phyloP scores from a whole-genome alignment of 1,140 invertebrate species.

The Micrasema minimum region DNA sequence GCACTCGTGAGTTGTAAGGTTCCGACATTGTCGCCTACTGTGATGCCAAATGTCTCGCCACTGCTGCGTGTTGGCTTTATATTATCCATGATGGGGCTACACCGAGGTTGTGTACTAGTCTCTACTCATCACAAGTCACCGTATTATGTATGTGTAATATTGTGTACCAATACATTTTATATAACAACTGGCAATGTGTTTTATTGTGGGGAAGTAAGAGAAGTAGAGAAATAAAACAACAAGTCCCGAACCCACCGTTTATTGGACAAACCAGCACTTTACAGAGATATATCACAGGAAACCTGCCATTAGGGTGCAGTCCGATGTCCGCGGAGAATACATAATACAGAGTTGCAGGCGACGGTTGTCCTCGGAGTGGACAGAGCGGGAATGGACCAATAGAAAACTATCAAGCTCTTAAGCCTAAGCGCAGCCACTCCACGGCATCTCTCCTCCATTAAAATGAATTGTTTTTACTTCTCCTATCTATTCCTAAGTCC shows the following conservation, averaged over 20 bases:
- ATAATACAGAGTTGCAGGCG: too few relatives aligned
- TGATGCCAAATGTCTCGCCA: constrained; percentile 45
- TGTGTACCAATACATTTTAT: constrained; percentile 45
- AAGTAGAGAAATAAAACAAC: constrained; percentile 41
- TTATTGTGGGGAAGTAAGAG: background rate
- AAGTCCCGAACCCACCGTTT: constrained; percentile 52
- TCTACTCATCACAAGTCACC: constrained; percentile 3
- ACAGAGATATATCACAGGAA: constrained; percentile 39
- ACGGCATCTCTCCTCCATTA: constrained; percentile 46
- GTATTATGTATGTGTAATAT: constrained; percentile 35
- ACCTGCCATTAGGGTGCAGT: constrained; percentile 18
- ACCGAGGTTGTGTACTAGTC: background rate
- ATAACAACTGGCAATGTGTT: constrained; percentile 31
- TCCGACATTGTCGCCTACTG: constrained; percentile 42
- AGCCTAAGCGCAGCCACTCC: constrained; percentile 43
- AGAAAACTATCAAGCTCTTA: constrained; percentile 54
- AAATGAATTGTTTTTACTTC: constrained; percentile 51
- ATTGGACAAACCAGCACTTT: constrained; percentile 52
- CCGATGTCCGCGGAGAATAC: background rate
- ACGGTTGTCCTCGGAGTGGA: too few relatives aligned
- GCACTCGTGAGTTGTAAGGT: constrained; percentile 30
- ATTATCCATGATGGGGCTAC: constrained; percentile 9
- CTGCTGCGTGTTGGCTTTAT: constrained; percentile 45
- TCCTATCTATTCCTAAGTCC: constrained; percentile 49
- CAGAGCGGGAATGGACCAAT: constrained; percentile 51